A percentile compares a stretch with the other conserved stretches of the same genome.
Evolutionary conservation across 2,797 vertebrate genomes (phyloP).

Genomic region (Cyprinodon diabolis): DNA sequence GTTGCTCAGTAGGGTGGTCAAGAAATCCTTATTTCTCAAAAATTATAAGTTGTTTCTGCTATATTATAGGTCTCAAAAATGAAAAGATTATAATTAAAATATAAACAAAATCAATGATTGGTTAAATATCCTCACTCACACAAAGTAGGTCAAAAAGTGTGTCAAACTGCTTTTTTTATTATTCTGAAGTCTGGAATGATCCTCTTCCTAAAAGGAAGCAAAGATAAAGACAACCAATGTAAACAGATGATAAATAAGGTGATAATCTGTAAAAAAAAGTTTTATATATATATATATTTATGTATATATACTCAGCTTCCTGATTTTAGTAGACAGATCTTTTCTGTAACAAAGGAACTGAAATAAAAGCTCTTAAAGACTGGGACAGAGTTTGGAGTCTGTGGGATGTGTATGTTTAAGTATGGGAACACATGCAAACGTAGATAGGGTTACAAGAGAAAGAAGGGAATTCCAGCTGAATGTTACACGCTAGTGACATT

Average conservation of each 20-base stretch:
- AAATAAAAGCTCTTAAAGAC: conserved; percentile 15
- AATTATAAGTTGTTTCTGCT: not conserved
- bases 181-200: no score
- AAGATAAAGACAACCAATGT: no score
- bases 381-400: not conserved
- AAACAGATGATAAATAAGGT: no score
- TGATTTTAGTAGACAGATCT: conserved; percentile 7
- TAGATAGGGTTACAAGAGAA: conserved; percentile 40
- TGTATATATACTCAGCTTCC: conserved; percentile 2
- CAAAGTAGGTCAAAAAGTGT: no score
- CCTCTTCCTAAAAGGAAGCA: no score
- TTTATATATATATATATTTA: no score
- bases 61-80: no score
- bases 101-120: no score
- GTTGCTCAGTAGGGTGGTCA: not conserved
- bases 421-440: conserved; percentile 30
- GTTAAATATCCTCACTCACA: no score
- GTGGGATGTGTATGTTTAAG: conserved; percentile 18
- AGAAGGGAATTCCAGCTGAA: conserved; percentile 36
- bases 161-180: no score
- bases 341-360: conserved; percentile 5
- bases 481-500: conserved; percentile 49
- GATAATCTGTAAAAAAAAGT: no score
- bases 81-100: no score
- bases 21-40: not conserved